Conservation (phyloP, 2,888 invertebrate genomes). For the Oligia latruncula region DNA sequence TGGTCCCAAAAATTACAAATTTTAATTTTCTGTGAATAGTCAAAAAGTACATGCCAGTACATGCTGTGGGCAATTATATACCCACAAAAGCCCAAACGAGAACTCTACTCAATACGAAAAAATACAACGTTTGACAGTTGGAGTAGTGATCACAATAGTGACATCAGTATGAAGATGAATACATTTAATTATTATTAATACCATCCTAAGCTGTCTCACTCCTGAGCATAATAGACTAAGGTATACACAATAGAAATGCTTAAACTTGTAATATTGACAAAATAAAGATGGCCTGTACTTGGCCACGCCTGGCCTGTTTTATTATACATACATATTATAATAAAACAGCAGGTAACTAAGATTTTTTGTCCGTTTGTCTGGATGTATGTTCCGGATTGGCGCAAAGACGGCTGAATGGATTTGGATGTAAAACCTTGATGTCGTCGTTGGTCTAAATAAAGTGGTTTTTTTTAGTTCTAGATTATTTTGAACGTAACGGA, state of each 20-base stretch:
- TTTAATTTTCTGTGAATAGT: background rate
- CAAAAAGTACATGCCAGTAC: background rate
- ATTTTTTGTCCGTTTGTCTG: background rate
- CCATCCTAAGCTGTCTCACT: background rate
- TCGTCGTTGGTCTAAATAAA: no score
- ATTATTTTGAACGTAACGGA: slow-evolving; percentile 54
- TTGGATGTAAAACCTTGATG: background rate
- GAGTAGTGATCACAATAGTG: background rate
- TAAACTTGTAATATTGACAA: no score
- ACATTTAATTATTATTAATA: background rate
- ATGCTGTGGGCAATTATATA: background rate
- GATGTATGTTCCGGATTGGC: background rate
- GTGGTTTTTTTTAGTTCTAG: background rate
- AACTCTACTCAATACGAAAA: background rate
- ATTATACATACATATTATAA: no score
- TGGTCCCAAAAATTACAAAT: background rate
- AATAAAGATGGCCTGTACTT: no score
- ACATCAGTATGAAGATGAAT: background rate
- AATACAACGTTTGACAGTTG: background rate
- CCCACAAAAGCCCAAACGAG: background rate
- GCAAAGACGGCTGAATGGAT: background rate
- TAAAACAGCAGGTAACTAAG: background rate
- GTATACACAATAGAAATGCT: no score
- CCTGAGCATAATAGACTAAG: background rate
- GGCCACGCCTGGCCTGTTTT: no score